Conservation (phyloP, 2,797 vertebrate genomes). For the Erethizon dorsatum region DNA sequence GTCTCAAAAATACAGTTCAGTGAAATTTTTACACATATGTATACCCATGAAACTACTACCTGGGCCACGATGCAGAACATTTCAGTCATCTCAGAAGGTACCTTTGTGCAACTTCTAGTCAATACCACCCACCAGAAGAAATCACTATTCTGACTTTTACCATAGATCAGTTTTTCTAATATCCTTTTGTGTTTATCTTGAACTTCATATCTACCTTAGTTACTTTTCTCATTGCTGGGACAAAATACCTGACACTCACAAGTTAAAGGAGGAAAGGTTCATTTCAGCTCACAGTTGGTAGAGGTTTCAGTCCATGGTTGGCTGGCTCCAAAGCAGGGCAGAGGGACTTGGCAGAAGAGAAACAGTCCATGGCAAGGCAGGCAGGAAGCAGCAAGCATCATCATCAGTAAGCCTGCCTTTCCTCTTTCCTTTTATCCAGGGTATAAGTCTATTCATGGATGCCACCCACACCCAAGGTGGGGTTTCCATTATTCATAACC, state of each 20-base stretch:
- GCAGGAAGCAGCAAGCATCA: neutral
- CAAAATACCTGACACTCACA: neutral
- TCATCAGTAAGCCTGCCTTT: neutral
- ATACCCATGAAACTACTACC: neutral
- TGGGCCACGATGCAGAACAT: constrained; percentile 1
- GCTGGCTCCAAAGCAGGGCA: neutral
- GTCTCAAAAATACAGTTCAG: neutral
- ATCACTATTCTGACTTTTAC: neutral
- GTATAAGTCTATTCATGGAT: neutral
- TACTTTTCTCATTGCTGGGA: neutral
- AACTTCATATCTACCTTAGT: neutral
- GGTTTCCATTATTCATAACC: neutral
- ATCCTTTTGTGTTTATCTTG: constrained; percentile 34
- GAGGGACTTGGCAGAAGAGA: neutral
- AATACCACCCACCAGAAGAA: neutral
- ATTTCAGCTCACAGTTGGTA: neutral
- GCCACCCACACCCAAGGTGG: neutral
- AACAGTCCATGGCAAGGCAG: neutral
- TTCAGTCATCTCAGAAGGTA: neutral
- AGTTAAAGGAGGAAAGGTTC: neutral
- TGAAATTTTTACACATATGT: neutral
- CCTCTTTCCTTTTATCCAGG: neutral
- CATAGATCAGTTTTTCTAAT: neutral
- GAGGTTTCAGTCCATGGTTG: neutral
- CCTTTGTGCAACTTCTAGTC: neutral